Evolutionary conservation across 2,797 vertebrate species (phyloP).

Genomic region (Myotis planiceps): DNA sequence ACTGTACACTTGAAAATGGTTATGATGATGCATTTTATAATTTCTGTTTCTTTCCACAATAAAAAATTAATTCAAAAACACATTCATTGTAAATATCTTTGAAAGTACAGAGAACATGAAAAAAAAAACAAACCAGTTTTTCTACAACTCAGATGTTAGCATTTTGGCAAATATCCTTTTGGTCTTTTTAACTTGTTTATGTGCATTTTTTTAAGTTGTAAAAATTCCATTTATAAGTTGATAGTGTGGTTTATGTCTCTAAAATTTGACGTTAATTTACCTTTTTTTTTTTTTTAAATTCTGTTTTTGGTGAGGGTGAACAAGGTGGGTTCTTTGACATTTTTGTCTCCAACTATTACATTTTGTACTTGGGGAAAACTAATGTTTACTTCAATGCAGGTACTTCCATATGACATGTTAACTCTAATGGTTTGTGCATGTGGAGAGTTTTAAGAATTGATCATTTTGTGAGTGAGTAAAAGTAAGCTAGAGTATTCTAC

Average conservation of each 20-base stretch:
- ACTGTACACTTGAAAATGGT: neutral
- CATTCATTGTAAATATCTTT: neutral
- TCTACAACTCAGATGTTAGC: neutral
- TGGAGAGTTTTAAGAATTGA: neutral
- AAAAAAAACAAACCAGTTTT: neutral
- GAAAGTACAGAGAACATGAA: neutral
- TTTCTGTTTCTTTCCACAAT: neutral
- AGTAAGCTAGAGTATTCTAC: neutral
- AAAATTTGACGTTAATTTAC: neutral
- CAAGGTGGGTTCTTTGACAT: neutral
- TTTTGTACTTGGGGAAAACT: neutral
- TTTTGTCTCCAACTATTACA: neutral
- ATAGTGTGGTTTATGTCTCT: neutral
- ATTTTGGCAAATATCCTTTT: neutral
- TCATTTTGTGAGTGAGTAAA: neutral
- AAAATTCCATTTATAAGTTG: neutral
- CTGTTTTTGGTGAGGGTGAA: neutral
- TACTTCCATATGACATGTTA: neutral
- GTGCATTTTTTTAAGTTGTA: neutral
- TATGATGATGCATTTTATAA: neutral
- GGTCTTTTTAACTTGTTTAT: neutral
- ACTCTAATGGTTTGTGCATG: neutral
- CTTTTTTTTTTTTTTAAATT: neutral
- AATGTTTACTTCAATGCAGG: neutral
- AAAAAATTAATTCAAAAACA: neutral